phyloP scores from a whole-genome alignment of 2,888 invertebrate species.

The Dynastes tityus region DNA sequence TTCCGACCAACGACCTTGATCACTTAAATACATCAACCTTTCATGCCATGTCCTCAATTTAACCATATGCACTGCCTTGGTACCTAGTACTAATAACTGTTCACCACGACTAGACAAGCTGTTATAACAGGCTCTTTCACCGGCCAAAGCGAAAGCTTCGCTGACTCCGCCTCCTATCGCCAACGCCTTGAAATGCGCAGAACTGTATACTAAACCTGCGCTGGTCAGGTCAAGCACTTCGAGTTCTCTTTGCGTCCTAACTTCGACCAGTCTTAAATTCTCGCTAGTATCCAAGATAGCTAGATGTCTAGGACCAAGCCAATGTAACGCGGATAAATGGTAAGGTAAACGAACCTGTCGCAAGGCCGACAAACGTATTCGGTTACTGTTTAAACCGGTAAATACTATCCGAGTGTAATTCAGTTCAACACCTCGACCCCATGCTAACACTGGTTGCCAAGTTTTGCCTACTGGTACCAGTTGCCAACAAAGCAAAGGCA shows the following conservation, averaged over 20 bases:
- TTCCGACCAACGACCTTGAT: conserved; percentile 74
- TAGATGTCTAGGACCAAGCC: conserved; percentile 88
- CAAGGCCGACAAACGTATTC: conserved; percentile 73
- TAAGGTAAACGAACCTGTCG: conserved; percentile 81
- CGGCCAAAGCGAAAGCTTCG: conserved; percentile 83
- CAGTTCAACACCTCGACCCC: conserved; percentile 87
- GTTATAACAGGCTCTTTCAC: conserved; percentile 83
- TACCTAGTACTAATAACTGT: conserved; percentile 82
- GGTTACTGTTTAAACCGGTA: conserved; percentile 72
- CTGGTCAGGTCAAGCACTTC: conserved; percentile 87
- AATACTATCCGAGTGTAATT: conserved; percentile 86
- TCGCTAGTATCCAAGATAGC: conserved; percentile 90
- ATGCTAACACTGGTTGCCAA: conserved; percentile 87
- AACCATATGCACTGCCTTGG: conserved; percentile 74
- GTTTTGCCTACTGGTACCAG: conserved; percentile 87
- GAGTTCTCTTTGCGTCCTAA: conserved; percentile 88
- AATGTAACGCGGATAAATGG: conserved; percentile 83
- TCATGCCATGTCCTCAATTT: conserved; percentile 80
- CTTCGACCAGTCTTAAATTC: conserved; percentile 90
- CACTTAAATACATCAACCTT: conserved; percentile 77
- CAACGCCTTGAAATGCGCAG: conserved; percentile 90
- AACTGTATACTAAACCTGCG: conserved; percentile 88
- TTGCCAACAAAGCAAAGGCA: conserved; percentile 96
- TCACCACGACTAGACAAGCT: conserved; percentile 80
- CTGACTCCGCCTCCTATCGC: conserved; percentile 96